Percentiles rank a stretch among this genome's conserved stretches.
Evolutionary conservation across 2,113 vertebrate genomes (phyloP).

Genomic region (Dipodomys stephensi): DNA sequence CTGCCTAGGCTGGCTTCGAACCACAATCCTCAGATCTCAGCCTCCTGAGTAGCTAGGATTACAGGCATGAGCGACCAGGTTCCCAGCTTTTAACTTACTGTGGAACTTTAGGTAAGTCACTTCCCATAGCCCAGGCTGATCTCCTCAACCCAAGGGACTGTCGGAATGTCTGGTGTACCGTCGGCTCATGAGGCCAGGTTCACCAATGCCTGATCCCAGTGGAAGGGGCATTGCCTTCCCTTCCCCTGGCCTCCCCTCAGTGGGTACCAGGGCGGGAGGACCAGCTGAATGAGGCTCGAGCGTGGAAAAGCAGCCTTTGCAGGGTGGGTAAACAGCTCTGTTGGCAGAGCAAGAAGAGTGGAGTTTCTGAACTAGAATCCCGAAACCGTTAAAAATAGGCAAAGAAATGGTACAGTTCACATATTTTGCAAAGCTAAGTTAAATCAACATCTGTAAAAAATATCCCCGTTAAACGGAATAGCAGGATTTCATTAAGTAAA

Average conservation of each 20-base stretch:
- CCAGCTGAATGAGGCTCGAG: not conserved
- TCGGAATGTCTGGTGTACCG: not conserved
- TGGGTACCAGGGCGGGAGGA: slow-evolving; percentile 9
- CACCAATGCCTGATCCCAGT: not conserved
- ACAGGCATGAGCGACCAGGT: no score
- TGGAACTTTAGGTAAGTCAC: not conserved
- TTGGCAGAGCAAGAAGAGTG: not conserved
- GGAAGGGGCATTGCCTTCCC: not conserved
- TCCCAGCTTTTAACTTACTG: not conserved
- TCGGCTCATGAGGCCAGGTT: not conserved
- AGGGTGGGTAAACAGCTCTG: slow-evolving; percentile 56
- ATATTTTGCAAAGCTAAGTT: slow-evolving; percentile 93
- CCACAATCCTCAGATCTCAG: no score
- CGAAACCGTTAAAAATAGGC: slow-evolving; percentile 88
- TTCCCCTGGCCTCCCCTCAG: not conserved
- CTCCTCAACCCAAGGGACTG: not conserved
- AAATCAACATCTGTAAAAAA: slow-evolving; percentile 96
- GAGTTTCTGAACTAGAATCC: slow-evolving; percentile 73
- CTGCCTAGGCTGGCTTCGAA: no score
- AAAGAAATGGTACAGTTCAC: slow-evolving; percentile 89
- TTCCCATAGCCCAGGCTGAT: not conserved
- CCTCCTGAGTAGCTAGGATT: no score
- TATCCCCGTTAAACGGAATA: slow-evolving; percentile 95
- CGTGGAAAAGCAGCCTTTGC: slow-evolving; percentile 39
- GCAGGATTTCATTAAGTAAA: slow-evolving; percentile 99